Percentiles rank a stretch among this genome's conserved stretches.
Evolutionary conservation across 2,888 invertebrate species (phyloP).

Genomic region (Thereva unica): DNA sequence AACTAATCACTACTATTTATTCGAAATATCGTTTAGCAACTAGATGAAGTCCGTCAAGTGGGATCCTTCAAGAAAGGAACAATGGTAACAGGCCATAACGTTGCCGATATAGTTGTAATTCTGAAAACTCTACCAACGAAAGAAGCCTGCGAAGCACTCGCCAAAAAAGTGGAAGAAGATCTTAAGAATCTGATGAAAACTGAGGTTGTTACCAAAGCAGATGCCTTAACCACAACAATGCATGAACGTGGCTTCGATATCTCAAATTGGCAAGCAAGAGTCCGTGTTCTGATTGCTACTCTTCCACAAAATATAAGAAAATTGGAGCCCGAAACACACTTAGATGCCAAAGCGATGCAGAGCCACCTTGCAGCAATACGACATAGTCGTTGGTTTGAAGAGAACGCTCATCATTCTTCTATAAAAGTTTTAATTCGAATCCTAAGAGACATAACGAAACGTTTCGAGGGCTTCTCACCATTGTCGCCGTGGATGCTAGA

Average conservation of each 20-base stretch:
- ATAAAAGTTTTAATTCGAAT: conserved; percentile 93
- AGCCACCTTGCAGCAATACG: conserved; percentile 91
- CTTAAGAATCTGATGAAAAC: conserved; percentile 74
- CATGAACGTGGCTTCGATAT: conserved; percentile 88
- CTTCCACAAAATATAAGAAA: conserved; percentile 92
- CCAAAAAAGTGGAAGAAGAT: conserved; percentile 84
- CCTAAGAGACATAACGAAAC: conserved; percentile 85
- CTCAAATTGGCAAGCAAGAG: conserved; percentile 80
- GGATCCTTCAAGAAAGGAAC: conserved; percentile 98
- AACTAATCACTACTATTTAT: conserved; percentile 24
- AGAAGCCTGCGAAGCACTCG: conserved; percentile 91
- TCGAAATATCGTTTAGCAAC: conserved; percentile 64
- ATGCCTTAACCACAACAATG: conserved; percentile 57
- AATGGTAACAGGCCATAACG: conserved; percentile 92
- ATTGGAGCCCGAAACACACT: conserved; percentile 83
- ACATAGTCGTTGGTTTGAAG: conserved; percentile 97
- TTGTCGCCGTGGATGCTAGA: conserved; percentile 97
- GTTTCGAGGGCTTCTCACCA: conserved; percentile 89
- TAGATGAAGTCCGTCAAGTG: conserved; percentile 94
- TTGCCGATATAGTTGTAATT: conserved; percentile 95
- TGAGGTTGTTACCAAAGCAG: conserved; percentile 66
- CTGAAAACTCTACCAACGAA: conserved; percentile 94
- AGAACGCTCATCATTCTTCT: conserved; percentile 95
- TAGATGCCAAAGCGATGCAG: conserved; percentile 77
- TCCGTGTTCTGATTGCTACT: conserved; percentile 90